Evolutionary conservation across 2,888 invertebrate species (phyloP).

Genomic region (Machimus rusticus): DNA sequence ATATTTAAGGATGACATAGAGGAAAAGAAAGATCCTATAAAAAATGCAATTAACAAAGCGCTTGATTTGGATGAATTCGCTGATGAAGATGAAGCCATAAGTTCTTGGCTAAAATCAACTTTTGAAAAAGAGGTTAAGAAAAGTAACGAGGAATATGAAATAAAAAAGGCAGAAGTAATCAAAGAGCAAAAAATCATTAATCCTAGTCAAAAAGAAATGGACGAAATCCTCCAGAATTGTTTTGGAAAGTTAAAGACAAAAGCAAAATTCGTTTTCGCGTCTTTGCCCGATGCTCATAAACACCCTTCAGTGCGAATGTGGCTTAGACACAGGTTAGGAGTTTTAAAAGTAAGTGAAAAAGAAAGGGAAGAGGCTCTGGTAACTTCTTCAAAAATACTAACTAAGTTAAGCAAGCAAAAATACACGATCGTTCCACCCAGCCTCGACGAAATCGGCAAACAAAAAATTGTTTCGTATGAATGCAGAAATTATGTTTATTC

Average conservation of each 20-base stretch:
- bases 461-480: slow-evolving; percentile 47
- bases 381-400: slow-evolving; percentile 49
- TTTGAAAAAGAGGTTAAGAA: slow-evolving; percentile 44
- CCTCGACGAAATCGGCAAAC: slow-evolving; percentile 48
- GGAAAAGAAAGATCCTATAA: slow-evolving; percentile 41
- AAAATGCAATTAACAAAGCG: slow-evolving; percentile 19
- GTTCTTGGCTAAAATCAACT: slow-evolving; percentile 47
- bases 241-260: slow-evolving; percentile 53
- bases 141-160: slow-evolving; percentile 37
- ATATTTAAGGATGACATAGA: slow-evolving; percentile 50
- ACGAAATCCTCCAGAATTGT: slow-evolving; percentile 52
- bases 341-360: slow-evolving; percentile 41
- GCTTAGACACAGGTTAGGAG: slow-evolving; percentile 55
- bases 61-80: slow-evolving; percentile 40
- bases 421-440: slow-evolving; percentile 48
- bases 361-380: slow-evolving; percentile 48
- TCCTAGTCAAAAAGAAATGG: slow-evolving; percentile 49
- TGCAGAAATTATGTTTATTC: slow-evolving; percentile 47
- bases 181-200: neutral
- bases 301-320: slow-evolving; percentile 55
- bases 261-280: slow-evolving; percentile 55
- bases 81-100: slow-evolving; percentile 46
- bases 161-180: neutral
- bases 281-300: slow-evolving; percentile 55
- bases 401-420: slow-evolving; percentile 45